Conservation (phyloP, 2,797 vertebrate species). For the Semaprochilodus insignis region DNA sequence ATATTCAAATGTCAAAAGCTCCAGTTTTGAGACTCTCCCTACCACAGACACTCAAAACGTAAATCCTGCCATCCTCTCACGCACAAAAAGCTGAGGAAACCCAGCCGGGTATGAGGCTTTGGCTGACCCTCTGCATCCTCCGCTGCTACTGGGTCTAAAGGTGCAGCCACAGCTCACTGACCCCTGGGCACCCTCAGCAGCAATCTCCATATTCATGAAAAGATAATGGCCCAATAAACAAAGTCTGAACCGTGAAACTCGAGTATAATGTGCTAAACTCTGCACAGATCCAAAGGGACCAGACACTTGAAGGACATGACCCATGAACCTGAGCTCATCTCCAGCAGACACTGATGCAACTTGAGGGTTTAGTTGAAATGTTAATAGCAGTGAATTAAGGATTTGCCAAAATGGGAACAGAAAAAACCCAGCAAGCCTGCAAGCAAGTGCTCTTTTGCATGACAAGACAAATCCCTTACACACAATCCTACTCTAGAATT, state of each 20-base stretch:
- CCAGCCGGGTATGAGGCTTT: conserved; percentile 4
- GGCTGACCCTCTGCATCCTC: conserved; percentile 14
- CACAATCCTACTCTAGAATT: neutral
- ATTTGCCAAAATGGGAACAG: neutral
- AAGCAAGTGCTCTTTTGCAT: too few relatives aligned
- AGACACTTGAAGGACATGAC: neutral
- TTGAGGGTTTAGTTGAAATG: neutral
- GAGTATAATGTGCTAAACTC: neutral
- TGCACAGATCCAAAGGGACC: neutral
- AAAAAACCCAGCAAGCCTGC: neutral
- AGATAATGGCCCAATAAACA: conserved; percentile 2
- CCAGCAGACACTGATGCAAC: neutral
- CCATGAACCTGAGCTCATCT: neutral
- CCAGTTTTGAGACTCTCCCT: neutral
- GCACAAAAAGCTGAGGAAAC: conserved; percentile 25
- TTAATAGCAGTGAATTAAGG: neutral
- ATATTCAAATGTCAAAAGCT: too few relatives aligned
- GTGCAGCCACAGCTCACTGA: neutral
- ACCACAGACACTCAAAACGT: conserved; percentile 15
- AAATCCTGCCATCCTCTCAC: conserved; percentile 7
- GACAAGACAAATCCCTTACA: neutral
- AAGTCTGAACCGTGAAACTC: neutral
- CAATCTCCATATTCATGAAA: conserved; percentile 28
- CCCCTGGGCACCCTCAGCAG: conserved; percentile 22
- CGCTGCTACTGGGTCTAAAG: neutral